Evolutionary conservation across 2,113 vertebrate species (phyloP).

Genomic region (Ceyx cyanopectus): DNA sequence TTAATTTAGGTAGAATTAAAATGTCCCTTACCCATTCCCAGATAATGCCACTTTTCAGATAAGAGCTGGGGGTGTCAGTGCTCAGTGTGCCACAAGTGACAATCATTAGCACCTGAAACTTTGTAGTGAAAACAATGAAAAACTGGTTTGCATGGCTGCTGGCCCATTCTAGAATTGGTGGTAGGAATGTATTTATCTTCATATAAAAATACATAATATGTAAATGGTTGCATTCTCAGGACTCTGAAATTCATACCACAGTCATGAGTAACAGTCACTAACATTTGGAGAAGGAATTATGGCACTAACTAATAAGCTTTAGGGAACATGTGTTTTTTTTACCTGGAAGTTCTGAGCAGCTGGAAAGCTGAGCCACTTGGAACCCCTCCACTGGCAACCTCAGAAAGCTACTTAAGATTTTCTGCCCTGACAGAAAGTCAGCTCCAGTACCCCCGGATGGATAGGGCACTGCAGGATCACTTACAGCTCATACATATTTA

Average conservation of each 20-base stretch:
- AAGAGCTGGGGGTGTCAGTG: not conserved
- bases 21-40: not conserved
- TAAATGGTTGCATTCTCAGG: not conserved
- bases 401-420: not conserved
- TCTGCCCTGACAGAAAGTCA: not conserved
- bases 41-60: not conserved
- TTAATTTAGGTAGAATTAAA: not conserved
- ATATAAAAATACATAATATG: not conserved
- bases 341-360: not conserved
- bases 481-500: not conserved
- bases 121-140: not conserved
- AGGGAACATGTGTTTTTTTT: fast-evolving
- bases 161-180: not conserved
- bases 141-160: not conserved
- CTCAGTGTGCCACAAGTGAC: not conserved
- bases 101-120: not conserved
- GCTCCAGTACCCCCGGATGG: not conserved
- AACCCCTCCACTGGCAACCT: not conserved
- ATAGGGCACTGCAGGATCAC: not conserved
- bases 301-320: not conserved
- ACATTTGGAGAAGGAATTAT: not conserved
- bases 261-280: not conserved
- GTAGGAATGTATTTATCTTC: not conserved
- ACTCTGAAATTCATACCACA: not conserved
- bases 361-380: not conserved